phyloP scores from a whole-genome alignment of 1,140 invertebrate genomes.

The Cherax destructor region DNA sequence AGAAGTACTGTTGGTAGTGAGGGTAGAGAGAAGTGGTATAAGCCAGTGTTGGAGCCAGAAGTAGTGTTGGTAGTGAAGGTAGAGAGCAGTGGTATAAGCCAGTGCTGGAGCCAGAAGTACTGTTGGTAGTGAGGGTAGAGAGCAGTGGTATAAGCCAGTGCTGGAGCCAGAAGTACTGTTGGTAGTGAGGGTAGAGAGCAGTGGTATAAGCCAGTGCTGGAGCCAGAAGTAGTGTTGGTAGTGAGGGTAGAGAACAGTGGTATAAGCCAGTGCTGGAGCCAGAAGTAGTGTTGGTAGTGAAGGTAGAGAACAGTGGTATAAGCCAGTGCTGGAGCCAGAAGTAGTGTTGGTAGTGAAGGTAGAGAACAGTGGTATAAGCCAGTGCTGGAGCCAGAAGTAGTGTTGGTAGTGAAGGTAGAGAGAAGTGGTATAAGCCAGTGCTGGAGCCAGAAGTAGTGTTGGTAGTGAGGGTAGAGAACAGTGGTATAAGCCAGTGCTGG shows the following conservation, averaged over 20 bases:
- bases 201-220: not conserved
- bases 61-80: not conserved
- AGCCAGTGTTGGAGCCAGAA: not conserved
- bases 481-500: not conserved
- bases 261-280: not conserved
- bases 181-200: not conserved
- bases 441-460: not conserved
- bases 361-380: not conserved
- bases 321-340: not conserved
- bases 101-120: not conserved
- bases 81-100: not conserved
- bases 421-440: not conserved
- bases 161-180: not conserved
- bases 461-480: not conserved
- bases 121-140: not conserved
- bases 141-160: not conserved
- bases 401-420: not conserved
- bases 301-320: not conserved
- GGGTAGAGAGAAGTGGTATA: not conserved
- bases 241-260: not conserved
- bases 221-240: too few relatives aligned
- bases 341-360: too few relatives aligned
- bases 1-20: too few relatives aligned
- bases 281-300: not conserved
- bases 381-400: not conserved